Conservation (phyloP, 2,888 invertebrate species). For the Neoascia interrupta region DNA sequence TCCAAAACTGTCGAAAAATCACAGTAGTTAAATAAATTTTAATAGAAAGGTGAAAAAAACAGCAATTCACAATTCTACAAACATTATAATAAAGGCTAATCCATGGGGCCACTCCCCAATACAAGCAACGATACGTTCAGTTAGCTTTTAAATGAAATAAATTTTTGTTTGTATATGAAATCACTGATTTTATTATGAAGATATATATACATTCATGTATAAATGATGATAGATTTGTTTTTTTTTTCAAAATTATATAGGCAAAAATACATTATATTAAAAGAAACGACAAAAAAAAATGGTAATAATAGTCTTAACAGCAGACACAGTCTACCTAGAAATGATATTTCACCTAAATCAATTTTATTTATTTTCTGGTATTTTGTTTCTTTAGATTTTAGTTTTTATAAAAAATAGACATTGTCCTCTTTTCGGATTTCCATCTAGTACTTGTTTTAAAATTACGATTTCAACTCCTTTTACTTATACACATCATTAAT, state of each 20-base stretch:
- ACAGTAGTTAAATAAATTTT: too few species aligned
- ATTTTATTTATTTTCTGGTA: constrained; percentile 10
- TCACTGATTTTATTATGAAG: constrained; percentile 50
- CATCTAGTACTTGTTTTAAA: neutral
- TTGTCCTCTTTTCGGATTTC: constrained; percentile 18
- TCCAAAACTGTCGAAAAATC: too few species aligned
- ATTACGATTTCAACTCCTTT: too few species aligned
- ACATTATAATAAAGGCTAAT: too few species aligned
- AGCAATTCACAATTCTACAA: too few species aligned
- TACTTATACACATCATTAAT: too few species aligned
- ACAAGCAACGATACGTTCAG: too few species aligned
- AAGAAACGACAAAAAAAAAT: constrained; percentile 39
- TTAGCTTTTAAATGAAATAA: neutral
- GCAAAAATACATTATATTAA: constrained; percentile 36
- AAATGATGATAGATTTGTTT: constrained; percentile 50
- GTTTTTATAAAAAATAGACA: constrained; percentile 63
- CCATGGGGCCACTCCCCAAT: too few species aligned
- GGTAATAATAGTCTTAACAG: constrained; percentile 56
- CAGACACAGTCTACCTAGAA: constrained; percentile 53
- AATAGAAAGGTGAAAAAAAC: too few species aligned
- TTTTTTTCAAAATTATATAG: constrained; percentile 45
- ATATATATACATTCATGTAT: constrained; percentile 41
- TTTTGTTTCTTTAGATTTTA: constrained; percentile 18
- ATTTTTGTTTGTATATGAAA: constrained; percentile 24
- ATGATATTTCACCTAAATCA: constrained; percentile 31